Evolutionary conservation across 2,113 vertebrate genomes (phyloP).

Genomic region (Platanista minor): DNA sequence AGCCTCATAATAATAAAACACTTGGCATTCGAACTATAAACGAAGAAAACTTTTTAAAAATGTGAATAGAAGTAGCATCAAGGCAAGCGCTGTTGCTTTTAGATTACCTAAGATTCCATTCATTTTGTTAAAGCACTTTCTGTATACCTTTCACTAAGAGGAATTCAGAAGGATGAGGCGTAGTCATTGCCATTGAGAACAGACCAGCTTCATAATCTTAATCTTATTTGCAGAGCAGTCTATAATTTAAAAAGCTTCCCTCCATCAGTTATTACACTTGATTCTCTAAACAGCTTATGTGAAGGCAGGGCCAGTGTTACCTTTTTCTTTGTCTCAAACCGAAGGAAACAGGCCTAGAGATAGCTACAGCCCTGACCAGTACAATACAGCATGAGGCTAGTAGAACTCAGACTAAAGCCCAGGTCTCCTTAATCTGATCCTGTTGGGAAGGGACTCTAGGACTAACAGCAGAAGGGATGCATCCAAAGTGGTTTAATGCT

Average conservation of each 20-base stretch:
- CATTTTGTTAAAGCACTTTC: neutral
- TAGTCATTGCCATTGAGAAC: neutral
- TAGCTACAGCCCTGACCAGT: neutral
- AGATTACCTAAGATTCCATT: neutral
- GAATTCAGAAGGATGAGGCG: neutral
- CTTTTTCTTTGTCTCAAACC: neutral
- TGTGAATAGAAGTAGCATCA: neutral
- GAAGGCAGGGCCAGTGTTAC: neutral
- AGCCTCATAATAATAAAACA: neutral
- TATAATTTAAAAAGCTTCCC: neutral
- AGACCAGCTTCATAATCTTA: neutral
- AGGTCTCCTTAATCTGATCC: neutral
- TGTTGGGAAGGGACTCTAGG: neutral
- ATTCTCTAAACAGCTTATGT: neutral
- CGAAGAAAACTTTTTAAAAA: neutral
- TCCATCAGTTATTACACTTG: neutral
- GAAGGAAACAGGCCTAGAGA: neutral
- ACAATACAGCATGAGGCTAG: neutral
- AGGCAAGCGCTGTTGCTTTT: neutral
- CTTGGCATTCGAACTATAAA: neutral
- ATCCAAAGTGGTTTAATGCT: neutral
- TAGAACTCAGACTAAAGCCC: neutral
- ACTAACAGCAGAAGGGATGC: neutral
- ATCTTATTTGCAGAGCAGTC: neutral
- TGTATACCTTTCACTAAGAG: neutral